Percentiles rank a stretch among this genome's conserved stretches.
Conservation (phyloP, 2,797 vertebrate genomes). For the Halcyon leucocephala region DNA sequence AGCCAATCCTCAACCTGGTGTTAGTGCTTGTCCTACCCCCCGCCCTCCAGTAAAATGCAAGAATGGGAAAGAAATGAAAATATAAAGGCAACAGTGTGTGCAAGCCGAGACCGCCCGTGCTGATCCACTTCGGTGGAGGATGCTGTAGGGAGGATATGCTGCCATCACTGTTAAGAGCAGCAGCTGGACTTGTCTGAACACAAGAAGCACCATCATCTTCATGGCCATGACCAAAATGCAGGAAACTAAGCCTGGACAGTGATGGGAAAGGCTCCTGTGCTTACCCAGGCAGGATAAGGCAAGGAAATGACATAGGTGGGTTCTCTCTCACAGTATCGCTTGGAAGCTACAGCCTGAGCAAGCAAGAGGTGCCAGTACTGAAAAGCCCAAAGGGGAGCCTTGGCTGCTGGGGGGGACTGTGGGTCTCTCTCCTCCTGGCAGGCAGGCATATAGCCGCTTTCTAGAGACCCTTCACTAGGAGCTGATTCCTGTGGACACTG, state of each 20-base stretch:
- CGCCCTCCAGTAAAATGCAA: background rate
- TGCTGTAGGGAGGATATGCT: background rate
- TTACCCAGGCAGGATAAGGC: background rate
- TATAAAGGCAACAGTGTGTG: constrained; percentile 6
- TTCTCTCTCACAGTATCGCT: constrained; percentile 37
- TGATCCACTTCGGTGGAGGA: background rate
- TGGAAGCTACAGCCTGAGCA: constrained; percentile 38
- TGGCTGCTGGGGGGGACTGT: background rate
- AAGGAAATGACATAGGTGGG: background rate
- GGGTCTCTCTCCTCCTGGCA: background rate
- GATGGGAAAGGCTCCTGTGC: background rate
- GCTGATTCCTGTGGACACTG: fast-evolving
- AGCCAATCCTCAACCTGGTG: background rate
- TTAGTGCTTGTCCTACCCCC: background rate
- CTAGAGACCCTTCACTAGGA: background rate
- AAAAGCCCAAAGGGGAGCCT: background rate
- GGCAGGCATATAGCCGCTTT: background rate
- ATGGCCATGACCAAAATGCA: background rate
- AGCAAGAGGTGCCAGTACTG: background rate
- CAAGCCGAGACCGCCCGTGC: fast-evolving
- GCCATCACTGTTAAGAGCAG: fast-evolving
- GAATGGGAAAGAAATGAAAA: background rate
- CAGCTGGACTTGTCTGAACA: background rate
- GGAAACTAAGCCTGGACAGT: background rate
- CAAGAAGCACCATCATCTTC: background rate